Evolutionary conservation across 2,888 invertebrate species (phyloP).

Genomic region (Eupeodes luniger): DNA sequence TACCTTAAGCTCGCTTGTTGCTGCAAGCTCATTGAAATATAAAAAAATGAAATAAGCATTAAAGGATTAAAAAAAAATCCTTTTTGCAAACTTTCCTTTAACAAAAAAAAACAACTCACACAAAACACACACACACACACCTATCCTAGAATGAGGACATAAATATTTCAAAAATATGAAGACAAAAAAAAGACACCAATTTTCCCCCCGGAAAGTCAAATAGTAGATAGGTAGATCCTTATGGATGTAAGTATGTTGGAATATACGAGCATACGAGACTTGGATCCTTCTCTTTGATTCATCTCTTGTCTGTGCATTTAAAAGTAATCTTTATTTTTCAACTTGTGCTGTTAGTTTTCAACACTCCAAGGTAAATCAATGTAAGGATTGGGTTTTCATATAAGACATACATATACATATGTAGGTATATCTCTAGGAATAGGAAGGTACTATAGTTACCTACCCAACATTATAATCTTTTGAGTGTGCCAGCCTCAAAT

Average conservation of each 20-base stretch:
- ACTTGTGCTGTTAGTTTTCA: conserved; percentile 25
- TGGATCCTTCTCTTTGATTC: conserved; percentile 2
- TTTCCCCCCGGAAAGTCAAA: neutral
- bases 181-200: neutral
- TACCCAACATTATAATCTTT: neutral
- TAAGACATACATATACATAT: neutral
- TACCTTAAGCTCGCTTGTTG: conserved; percentile 19
- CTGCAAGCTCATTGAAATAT: conserved; percentile 8
- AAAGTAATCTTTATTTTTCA: conserved; percentile 39
- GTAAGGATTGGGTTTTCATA: neutral
- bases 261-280: neutral
- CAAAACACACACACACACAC: neutral
- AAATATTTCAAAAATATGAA: conserved; percentile 1
- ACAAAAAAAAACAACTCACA: neutral
- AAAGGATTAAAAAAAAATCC: conserved; percentile 28
- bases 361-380: conserved; percentile 34
- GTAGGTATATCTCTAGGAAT: no score
- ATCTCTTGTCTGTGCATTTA: conserved; percentile 16
- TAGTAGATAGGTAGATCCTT: conserved; percentile 2
- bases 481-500: conserved; percentile 5
- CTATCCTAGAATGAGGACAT: neutral
- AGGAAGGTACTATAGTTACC: no score
- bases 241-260: neutral
- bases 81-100: neutral
- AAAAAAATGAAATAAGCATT: conserved; percentile 18